Conservation (phyloP, 2,888 invertebrate genomes). For the Drosophila affinis region DNA sequence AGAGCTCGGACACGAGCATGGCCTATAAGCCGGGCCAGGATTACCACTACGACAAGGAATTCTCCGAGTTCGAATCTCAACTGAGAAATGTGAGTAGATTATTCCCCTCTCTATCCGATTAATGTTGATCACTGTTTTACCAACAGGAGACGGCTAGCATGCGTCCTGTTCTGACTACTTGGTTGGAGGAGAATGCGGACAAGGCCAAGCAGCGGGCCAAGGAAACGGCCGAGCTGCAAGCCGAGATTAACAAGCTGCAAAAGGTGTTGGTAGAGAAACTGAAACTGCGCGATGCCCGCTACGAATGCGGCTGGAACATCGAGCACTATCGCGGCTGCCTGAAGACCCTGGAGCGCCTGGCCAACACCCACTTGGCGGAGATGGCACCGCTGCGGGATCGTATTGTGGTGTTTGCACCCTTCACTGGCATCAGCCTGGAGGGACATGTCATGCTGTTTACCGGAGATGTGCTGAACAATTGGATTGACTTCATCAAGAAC, state of each 20-base stretch:
- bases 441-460: slow-evolving; percentile 95
- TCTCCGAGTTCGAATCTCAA: slow-evolving; percentile 69
- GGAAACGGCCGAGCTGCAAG: slow-evolving; percentile 87
- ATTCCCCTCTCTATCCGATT: background rate
- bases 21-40: slow-evolving; percentile 68
- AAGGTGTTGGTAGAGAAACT: slow-evolving; percentile 82
- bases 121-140: background rate
- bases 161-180: slow-evolving; percentile 83
- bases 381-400: slow-evolving; percentile 89
- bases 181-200: slow-evolving; percentile 89
- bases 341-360: slow-evolving; percentile 91
- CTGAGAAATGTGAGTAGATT: slow-evolving; percentile 54
- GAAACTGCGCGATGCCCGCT: slow-evolving; percentile 86
- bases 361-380: slow-evolving; percentile 89
- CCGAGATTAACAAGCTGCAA: slow-evolving; percentile 87
- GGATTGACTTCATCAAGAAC: slow-evolving; percentile 95
- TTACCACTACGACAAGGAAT: slow-evolving; percentile 73
- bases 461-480: slow-evolving; percentile 96
- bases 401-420: slow-evolving; percentile 92
- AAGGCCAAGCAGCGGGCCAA: slow-evolving; percentile 88
- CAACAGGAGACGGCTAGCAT: slow-evolving; percentile 56
- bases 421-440: slow-evolving; percentile 95
- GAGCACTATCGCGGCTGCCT: slow-evolving; percentile 96
- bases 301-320: slow-evolving; percentile 95
- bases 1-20: slow-evolving; percentile 31